These are phyloP conservation scores for Papilio polytes DNA, from an alignment of 1,140 invertebrate genomes.

Conservation along the genomic window DNA sequence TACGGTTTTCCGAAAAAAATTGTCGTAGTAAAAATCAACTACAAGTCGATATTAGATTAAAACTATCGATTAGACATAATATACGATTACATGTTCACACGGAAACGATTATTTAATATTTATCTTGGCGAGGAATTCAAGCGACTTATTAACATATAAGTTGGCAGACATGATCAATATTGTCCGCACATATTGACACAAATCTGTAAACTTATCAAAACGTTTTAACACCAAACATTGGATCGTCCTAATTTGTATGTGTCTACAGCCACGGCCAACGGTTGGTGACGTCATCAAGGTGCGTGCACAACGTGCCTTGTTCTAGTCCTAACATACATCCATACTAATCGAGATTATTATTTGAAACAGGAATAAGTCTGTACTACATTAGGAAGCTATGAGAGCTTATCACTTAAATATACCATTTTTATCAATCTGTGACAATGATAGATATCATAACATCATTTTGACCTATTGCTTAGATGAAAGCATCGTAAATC, in stretches of 20 bases:
- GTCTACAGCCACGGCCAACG: constrained; percentile 50
- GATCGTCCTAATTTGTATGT: constrained; percentile 66
- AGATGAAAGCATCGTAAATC: background rate
- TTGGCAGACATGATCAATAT: constrained; percentile 75
- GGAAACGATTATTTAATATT: constrained; percentile 62
- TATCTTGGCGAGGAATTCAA: constrained; percentile 60
- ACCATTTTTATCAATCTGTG: background rate
- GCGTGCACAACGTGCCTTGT: background rate
- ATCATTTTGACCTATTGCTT: background rate
- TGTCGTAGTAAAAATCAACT: background rate
- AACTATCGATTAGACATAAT: constrained; percentile 12
- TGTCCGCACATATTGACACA: constrained; percentile 69
- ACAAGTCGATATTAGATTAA: background rate
- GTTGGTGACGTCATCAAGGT: constrained; percentile 27
- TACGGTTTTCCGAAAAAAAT: background rate
- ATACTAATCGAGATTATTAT: background rate
- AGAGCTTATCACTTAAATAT: too few relatives aligned
- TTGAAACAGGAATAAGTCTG: background rate
- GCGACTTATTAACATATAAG: constrained; percentile 60
- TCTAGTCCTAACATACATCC: background rate
- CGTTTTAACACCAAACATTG: constrained; percentile 79
- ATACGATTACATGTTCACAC: constrained; percentile 44
- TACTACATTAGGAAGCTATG: background rate
- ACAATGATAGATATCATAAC: background rate
- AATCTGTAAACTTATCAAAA: constrained; percentile 73